Evolutionary conservation across 2,113 vertebrate species (phyloP), one percentile per base, ranked within the genome.

Genomic region (Ondatra zibethicus): DNA sequence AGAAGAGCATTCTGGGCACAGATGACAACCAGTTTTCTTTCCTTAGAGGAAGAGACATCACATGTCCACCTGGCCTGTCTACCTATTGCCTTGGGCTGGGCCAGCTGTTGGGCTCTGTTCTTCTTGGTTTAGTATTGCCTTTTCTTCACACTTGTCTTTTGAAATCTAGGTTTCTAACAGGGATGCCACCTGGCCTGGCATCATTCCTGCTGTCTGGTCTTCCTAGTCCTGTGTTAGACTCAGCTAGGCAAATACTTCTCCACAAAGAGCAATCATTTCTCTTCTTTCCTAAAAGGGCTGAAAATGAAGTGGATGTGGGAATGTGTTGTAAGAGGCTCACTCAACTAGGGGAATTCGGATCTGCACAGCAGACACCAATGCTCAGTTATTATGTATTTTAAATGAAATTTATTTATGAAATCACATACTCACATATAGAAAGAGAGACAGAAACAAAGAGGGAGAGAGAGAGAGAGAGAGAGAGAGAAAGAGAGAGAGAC

Each of bases 91-190:
- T 4, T 13, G 3, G 55, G 81, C 17, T 33, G 45, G 42, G 11
- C 31, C 63, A 75, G 85, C 55, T 95, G 70, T 70, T 39, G 0
- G 13, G 21, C 50, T 95, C 55, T 23, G 14, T 90, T 73, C 33
- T 27, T 23, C 36, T 65, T 88, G 63, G 66, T 63, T 65, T 55
- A 55, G 87, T 73, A 36, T 77, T 25, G 9, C 2, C 0, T 77
- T 78, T 85, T 23, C 81, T 31, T 92, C 72, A 47, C 6, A 52
- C 25, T 63, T 88, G 72, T 73, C 63, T 50, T 94, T 95, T 72
- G 84, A 93, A 92, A 93, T 92, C 21, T 42, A 63, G 39, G 14
- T 92, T 93, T 91, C 77, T 66, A 39, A 82, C 29, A 73, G 25
- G 47, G 76, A 14, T 93, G 61, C 63, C 70, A 29, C 82, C 70